Evolutionary conservation across 2,888 invertebrate species (phyloP), one percentile per base, ranked within the genome.

Genomic region (Apodemia zela): DNA sequence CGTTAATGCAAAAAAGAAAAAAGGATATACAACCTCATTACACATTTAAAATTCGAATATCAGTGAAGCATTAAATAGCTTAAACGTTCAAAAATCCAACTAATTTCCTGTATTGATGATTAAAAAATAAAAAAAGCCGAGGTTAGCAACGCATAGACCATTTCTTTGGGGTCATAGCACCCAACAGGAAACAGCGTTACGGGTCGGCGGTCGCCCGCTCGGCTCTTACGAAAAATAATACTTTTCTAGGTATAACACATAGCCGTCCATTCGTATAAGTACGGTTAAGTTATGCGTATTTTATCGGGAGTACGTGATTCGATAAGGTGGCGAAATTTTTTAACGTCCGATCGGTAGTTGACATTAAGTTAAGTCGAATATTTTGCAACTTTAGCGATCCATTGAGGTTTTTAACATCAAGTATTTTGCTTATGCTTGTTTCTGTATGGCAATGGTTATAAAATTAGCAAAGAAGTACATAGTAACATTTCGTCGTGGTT

Each of bases 131-230:
- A 80, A 81, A 80, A 82, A n/a, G 78, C 65, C 63, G 61, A 81
- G 81, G 82, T 82, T 84, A 81, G 78, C 69, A 61, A 67, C 69
- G 54, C 77, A 79, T 79, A 81, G 76, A 81, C 83, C 85, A 88
- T 87, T 89, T 89, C 87, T 87, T 85, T 74, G 89, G 87, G 90
- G 90, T 90, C 91, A 89, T 88, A 89, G 90, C 89, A 90, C 91
- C 90, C 82, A 82, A 81, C 87, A 87, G 90, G 90, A 91, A 89
- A 78, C 77, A 64, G 67, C 82, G 89, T 83, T 80, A 82, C 89
- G 90, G 90, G 90, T 91, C 90, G 91, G 75, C 82, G 87, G 78
- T 82, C 85, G 77, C 82, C 60, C 60, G 60, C 60, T 47, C 60
- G 80, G 75, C 82, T 85, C 87, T 86, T 85, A 87, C 87, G 86